Evolutionary conservation across 2,888 invertebrate genomes (phyloP).

Genomic region (Lasioglossum villosulum): DNA sequence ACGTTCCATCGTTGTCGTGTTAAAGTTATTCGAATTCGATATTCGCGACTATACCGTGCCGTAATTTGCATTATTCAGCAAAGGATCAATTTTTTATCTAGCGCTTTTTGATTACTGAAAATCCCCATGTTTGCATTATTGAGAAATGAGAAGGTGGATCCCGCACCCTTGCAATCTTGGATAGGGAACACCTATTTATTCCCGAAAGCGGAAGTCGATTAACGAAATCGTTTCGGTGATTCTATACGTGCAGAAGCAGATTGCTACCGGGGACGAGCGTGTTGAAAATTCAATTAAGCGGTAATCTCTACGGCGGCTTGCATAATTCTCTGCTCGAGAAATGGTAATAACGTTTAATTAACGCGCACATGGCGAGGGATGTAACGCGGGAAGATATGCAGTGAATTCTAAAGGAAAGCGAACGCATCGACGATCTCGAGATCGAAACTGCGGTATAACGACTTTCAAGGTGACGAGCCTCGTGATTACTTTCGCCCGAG

Average conservation of each 20-base stretch:
- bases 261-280: neutral
- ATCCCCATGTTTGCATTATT: no score
- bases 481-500: constrained; percentile 43
- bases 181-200: no score
- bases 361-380: neutral
- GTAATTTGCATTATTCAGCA: no score
- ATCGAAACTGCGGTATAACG: constrained; percentile 32
- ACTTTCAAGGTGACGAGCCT: constrained; percentile 54
- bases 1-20: no score
- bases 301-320: neutral
- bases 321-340: constrained; percentile 14
- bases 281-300: constrained; percentile 2
- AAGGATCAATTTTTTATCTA: no score
- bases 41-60: no score
- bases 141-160: no score
- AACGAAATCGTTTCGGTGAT: neutral
- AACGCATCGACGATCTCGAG: neutral
- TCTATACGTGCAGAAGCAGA: neutral
- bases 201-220: neutral
- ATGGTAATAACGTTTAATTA: constrained; percentile 24
- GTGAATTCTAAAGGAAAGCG: constrained; percentile 40
- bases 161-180: no score
- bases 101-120: no score
- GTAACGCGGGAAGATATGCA: neutral
- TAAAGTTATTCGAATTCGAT: no score